phyloP scores from a whole-genome alignment of 1,140 invertebrate genomes.

The Mylabris phalerata region DNA sequence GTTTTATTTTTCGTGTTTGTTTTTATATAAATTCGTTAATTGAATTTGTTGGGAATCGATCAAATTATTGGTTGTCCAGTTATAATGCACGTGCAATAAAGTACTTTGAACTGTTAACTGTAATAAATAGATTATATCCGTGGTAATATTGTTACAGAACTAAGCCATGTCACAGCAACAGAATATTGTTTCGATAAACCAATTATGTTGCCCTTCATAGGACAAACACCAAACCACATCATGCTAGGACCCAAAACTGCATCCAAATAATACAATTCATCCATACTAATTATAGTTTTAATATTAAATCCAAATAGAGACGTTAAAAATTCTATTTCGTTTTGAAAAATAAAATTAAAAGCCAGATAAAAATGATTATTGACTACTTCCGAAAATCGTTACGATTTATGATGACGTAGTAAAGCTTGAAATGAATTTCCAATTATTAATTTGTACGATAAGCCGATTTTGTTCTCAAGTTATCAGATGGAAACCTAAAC shows the following conservation, averaged over 20 bases:
- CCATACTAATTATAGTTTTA: no score
- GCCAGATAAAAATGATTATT: no score
- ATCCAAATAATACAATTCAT: no score
- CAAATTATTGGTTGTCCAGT: no score
- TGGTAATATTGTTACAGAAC: slow-evolving; percentile 23
- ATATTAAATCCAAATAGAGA: no score
- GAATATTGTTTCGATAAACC: slow-evolving; percentile 33
- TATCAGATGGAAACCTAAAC: slow-evolving; percentile 14
- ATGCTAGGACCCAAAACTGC: slow-evolving; percentile 1
- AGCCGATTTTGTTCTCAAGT: slow-evolving; percentile 13
- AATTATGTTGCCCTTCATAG: slow-evolving; percentile 32
- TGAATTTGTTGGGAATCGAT: no score
- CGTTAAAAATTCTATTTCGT: no score
- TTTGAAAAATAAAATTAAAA: no score
- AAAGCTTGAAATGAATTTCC: slow-evolving; percentile 14
- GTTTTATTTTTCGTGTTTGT: no score
- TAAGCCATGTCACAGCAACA: slow-evolving; percentile 20
- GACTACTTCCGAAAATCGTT: neutral
- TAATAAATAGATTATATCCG: slow-evolving; percentile 28
- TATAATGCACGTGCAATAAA: slow-evolving; percentile 10
- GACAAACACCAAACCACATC: slow-evolving; percentile 25
- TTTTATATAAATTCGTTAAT: no score
- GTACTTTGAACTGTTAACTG: slow-evolving; percentile 27
- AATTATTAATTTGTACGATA: slow-evolving; percentile 18
- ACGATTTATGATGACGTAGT: slow-evolving; percentile 12